phyloP scores from a whole-genome alignment of 2,888 invertebrate genomes.

The Erebia palarica region DNA sequence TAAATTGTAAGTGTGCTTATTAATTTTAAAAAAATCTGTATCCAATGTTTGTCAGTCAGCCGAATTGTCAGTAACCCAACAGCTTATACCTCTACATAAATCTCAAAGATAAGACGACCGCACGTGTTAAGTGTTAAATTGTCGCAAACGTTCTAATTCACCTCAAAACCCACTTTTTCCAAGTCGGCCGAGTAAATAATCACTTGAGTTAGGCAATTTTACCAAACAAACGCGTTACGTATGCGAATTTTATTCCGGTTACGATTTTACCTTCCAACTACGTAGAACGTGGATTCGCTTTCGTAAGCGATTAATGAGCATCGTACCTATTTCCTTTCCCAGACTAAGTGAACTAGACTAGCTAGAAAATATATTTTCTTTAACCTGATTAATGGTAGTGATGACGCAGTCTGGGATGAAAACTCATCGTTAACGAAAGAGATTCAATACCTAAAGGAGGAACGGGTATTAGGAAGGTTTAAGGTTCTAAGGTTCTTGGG shows the following conservation, averaged over 20 bases:
- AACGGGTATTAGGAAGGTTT: not conserved
- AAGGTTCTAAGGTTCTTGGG: too few species aligned
- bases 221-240: constrained; percentile 25
- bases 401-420: not conserved
- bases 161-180: constrained; percentile 31
- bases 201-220: constrained; percentile 29
- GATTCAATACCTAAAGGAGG: too few species aligned
- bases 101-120: not conserved
- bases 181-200: constrained; percentile 14
- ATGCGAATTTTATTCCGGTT: constrained; percentile 34
- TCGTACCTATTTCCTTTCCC: constrained; percentile 19
- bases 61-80: not conserved
- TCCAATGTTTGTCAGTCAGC: not conserved
- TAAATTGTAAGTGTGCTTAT: too few species aligned
- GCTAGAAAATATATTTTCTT: not conserved
- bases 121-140: not conserved
- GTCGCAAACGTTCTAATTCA: constrained; percentile 14
- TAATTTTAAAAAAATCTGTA: too few species aligned
- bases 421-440: too few species aligned
- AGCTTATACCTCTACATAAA: not conserved
- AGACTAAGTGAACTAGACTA: constrained; percentile 9
- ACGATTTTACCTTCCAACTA: not conserved
- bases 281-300: constrained; percentile 23
- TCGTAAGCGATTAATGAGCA: constrained; percentile 33
- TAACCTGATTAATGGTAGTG: not conserved